Evolutionary conservation across 2,888 invertebrate genomes (phyloP).

Genomic region (Campoplex nolae): DNA sequence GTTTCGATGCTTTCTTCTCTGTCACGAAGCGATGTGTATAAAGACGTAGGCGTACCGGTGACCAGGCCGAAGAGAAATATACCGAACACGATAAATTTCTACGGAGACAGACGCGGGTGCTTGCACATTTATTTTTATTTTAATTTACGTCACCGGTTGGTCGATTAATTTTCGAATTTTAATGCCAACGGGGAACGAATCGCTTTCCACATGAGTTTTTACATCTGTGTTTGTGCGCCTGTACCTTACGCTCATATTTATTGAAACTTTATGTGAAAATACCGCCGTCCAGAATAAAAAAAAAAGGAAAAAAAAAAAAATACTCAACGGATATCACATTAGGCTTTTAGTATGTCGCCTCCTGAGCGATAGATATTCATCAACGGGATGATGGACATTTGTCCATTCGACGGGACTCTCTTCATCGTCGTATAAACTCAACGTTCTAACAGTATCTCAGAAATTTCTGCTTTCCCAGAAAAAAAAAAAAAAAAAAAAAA

Average conservation of each 20-base stretch:
- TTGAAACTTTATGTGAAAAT: conserved; percentile 60
- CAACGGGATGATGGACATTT: conserved; percentile 39
- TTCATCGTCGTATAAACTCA: conserved; percentile 8
- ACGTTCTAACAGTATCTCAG: conserved; percentile 16
- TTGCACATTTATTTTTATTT: conserved; percentile 52
- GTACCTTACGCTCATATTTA: conserved; percentile 29
- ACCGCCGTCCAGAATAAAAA: conserved; percentile 9
- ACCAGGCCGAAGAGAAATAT: conserved; percentile 65
- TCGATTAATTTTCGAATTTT: conserved; percentile 61
- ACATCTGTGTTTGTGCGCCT: not conserved
- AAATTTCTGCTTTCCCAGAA: conserved; percentile 18
- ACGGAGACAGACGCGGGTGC: conserved; percentile 64
- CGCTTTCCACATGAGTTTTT: conserved; percentile 41
- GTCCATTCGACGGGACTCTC: conserved; percentile 32
- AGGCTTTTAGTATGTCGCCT: conserved; percentile 48
- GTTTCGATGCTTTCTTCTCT: conserved; percentile 68
- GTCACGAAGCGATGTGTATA: conserved; percentile 64
- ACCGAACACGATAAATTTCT: conserved; percentile 71
- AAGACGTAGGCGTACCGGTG: conserved; percentile 70
- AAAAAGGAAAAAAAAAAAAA: not conserved
- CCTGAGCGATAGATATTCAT: conserved; percentile 41
- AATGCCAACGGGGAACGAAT: conserved; percentile 31
- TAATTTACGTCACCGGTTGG: conserved; percentile 44
- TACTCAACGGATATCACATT: conserved; percentile 29
- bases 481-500: no score